Evolutionary conservation across 2,888 invertebrate genomes (phyloP).

Genomic region (Cylloceria caligata): DNA sequence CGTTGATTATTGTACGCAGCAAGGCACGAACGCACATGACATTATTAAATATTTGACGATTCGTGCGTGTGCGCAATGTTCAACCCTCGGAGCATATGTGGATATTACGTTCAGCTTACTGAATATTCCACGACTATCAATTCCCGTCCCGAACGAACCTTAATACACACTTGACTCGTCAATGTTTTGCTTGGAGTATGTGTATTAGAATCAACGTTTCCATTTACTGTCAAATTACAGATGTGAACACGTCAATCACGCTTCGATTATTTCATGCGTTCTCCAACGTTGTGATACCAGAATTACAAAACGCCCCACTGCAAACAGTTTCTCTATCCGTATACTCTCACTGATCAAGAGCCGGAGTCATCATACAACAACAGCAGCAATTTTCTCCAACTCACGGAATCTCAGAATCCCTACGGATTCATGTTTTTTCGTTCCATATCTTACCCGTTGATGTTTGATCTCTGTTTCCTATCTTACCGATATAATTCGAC

Average conservation of each 20-base stretch:
- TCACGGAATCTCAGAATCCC: too few species aligned
- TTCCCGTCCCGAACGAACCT: not conserved
- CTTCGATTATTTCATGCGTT: not conserved
- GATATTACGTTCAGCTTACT: not conserved
- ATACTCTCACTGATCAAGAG: not conserved
- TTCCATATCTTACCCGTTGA: too few species aligned
- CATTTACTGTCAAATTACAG: conserved; percentile 16
- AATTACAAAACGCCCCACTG: not conserved
- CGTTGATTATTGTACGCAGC: not conserved
- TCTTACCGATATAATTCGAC: too few species aligned
- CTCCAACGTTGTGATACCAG: not conserved
- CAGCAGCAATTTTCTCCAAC: not conserved
- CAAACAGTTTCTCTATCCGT: not conserved
- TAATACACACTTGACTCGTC: too few species aligned
- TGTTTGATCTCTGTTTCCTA: too few species aligned
- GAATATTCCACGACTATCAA: conserved; percentile 1
- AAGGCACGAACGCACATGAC: not conserved
- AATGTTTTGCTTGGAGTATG: not conserved
- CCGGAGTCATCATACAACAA: too few species aligned
- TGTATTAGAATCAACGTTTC: not conserved
- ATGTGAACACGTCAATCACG: conserved; percentile 5
- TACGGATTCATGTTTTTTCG: too few species aligned
- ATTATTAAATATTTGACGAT: conserved; percentile 35
- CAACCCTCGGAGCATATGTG: not conserved
- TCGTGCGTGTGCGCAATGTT: not conserved